Evolutionary conservation across 2,888 invertebrate genomes (phyloP).

Genomic region (Dermolepida albohirtum): DNA sequence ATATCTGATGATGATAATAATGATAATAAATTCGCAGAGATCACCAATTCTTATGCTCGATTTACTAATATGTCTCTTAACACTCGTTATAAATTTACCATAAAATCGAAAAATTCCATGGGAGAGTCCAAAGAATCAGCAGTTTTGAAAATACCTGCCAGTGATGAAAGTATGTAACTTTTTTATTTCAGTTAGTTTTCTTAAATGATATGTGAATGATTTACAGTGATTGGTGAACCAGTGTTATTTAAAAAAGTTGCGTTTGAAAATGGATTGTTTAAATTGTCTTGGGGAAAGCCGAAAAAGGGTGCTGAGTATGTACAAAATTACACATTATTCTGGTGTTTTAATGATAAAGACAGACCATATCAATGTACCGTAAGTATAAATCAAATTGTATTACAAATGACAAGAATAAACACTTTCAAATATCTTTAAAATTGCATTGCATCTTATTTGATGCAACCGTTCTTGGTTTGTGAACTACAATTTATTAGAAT

Average conservation of each 20-base stretch:
- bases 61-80: constrained; percentile 67
- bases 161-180: constrained; percentile 65
- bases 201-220: background rate
- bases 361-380: constrained; percentile 62
- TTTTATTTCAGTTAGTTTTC: background rate
- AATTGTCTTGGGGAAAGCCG: constrained; percentile 80
- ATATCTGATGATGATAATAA: constrained; percentile 63
- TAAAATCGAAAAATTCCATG: constrained; percentile 72
- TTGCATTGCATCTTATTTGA: no score
- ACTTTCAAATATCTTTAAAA: no score
- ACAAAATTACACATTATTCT: constrained; percentile 83
- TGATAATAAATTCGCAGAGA: constrained; percentile 58
- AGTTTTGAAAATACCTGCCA: constrained; percentile 72
- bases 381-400: constrained; percentile 52
- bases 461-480: no score
- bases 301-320: constrained; percentile 64
- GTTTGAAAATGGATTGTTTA: constrained; percentile 78
- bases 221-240: constrained; percentile 53
- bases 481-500: no score
- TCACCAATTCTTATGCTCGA: constrained; percentile 72
- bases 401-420: no score
- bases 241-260: constrained; percentile 62
- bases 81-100: constrained; percentile 67
- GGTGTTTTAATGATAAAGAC: constrained; percentile 66
- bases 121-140: constrained; percentile 72